phyloP scores from a whole-genome alignment of 2,113 vertebrate species.

The Sialia sialis region DNA sequence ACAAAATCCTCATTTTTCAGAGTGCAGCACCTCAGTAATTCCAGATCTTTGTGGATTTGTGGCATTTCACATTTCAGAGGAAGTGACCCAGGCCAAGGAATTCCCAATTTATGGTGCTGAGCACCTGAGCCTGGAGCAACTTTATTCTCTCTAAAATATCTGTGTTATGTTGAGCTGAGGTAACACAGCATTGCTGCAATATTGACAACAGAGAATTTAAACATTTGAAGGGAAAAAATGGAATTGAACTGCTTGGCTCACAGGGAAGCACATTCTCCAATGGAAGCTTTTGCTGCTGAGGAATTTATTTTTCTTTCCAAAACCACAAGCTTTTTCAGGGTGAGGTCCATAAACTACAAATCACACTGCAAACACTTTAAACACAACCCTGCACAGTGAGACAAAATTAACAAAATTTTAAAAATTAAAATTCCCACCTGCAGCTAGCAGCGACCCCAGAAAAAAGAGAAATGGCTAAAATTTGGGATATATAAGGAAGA shows the following conservation, averaged over 20 bases:
- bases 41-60: background rate
- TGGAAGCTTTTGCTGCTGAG: background rate
- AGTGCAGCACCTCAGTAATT: background rate
- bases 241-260: background rate
- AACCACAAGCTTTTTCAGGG: background rate
- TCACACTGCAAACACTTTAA: background rate
- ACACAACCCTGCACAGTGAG: accelerated
- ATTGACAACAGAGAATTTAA: background rate
- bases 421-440: background rate
- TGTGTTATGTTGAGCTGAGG: background rate
- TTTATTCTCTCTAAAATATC: background rate
- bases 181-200: background rate
- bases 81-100: background rate
- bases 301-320: background rate
- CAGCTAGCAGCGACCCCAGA: background rate
- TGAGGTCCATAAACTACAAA: background rate
- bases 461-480: background rate
- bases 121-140: background rate
- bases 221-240: background rate
- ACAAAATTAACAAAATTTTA: background rate
- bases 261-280: background rate
- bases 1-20: background rate
- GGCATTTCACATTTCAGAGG: background rate
- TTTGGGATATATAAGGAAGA: background rate
- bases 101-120: background rate